phyloP scores from a whole-genome alignment of 1,140 invertebrate species.

The Tetramorium alpestre region DNA sequence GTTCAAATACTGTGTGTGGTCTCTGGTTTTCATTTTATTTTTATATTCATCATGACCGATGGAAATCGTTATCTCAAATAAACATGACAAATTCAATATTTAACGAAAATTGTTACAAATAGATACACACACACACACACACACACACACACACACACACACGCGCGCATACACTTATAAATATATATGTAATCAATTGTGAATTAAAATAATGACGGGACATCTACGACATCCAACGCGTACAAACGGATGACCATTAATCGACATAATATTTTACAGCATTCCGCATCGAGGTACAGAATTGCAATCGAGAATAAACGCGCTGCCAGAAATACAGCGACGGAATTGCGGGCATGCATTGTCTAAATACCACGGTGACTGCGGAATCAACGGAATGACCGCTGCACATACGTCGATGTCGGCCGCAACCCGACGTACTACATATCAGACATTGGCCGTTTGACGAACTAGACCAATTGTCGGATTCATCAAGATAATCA shows the following conservation, averaged over 20 bases:
- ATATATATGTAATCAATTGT: neutral
- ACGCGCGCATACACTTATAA: neutral
- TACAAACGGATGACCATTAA: neutral
- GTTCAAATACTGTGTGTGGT: neutral
- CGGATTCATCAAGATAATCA: constrained; percentile 45
- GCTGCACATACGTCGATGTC: constrained; percentile 41
- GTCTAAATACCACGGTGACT: constrained; percentile 55
- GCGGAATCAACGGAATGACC: constrained; percentile 56
- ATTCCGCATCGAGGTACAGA: constrained; percentile 14
- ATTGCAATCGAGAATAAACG: constrained; percentile 52
- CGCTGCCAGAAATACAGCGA: constrained; percentile 33
- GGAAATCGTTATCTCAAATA: neutral
- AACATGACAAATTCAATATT: neutral
- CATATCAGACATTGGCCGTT: constrained; percentile 42
- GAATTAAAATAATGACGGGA: neutral
- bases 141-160: too few relatives aligned
- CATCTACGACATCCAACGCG: neutral
- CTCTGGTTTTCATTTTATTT: neutral
- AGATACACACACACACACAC: neutral
- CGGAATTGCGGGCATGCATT: constrained; percentile 47
- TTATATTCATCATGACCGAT: neutral
- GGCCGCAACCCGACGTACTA: constrained; percentile 8
- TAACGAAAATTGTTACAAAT: neutral
- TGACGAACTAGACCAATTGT: constrained; percentile 30
- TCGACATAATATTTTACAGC: constrained; percentile 40